phyloP scores from a whole-genome alignment of 30 jellyfish, hydroid and myxozoan species.

The Rhopilema esculentum region DNA sequence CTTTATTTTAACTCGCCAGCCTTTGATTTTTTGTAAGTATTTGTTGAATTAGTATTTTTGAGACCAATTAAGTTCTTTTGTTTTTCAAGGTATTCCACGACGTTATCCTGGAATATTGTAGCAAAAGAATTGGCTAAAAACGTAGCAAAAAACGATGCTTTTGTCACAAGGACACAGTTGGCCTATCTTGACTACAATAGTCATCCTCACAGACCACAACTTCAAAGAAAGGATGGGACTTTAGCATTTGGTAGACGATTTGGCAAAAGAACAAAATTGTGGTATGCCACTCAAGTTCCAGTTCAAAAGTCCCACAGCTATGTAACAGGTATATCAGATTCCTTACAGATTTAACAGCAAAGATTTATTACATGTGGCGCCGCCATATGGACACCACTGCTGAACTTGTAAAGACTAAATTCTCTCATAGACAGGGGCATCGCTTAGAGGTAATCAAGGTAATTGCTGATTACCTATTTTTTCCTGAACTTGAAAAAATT shows the following conservation, averaged over 20 bases:
- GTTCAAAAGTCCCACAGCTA: background rate
- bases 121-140: conserved; percentile 21
- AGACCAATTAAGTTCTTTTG: background rate
- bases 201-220: background rate
- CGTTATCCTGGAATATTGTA: conserved; percentile 15
- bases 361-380: conserved; percentile 3
- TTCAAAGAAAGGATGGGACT: conserved; percentile 18
- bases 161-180: conserved; percentile 9
- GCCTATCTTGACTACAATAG: conserved; percentile 20
- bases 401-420: background rate
- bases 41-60: background rate
- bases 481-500: too few relatives aligned
- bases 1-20: background rate
- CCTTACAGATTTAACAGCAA: background rate
- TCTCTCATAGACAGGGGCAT: too few relatives aligned
- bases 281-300: conserved; percentile 23
- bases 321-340: background rate
- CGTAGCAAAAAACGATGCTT: conserved; percentile 13
- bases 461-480: too few relatives aligned
- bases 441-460: too few relatives aligned
- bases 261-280: background rate
- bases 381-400: conserved; percentile 31
- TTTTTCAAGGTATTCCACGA: background rate
- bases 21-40: background rate
- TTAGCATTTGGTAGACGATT: conserved; percentile 2